Conservation (phyloP, 30 jellyfish, hydroid and myxozoan species). For the Turritopsis rubra region DNA sequence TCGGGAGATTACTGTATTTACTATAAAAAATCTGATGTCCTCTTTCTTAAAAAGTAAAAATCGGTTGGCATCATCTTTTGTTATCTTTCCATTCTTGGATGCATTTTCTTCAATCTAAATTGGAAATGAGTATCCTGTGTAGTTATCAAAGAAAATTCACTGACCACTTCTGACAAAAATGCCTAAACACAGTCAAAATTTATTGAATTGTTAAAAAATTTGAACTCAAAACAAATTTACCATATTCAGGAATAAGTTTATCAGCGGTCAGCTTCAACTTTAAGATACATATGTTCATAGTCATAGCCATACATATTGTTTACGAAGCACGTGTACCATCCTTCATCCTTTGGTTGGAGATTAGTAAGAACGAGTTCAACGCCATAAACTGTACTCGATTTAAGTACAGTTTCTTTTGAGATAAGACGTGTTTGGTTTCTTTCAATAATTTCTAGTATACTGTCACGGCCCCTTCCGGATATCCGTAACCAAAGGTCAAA, state of each 20-base stretch:
- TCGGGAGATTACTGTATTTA: too few relatives aligned
- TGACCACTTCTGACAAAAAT: too few relatives aligned
- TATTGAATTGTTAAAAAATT: too few relatives aligned
- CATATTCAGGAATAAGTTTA: background rate
- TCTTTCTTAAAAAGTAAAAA: too few relatives aligned
- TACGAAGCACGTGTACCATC: constrained; percentile 75
- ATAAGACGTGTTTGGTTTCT: constrained; percentile 31
- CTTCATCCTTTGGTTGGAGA: constrained; percentile 45
- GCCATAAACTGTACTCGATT: constrained; percentile 31
- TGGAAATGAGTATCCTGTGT: too few relatives aligned
- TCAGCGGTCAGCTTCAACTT: constrained; percentile 1
- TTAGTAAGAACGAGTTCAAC: constrained; percentile 52
- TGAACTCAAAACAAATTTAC: background rate
- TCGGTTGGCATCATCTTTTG: too few relatives aligned
- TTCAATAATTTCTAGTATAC: constrained; percentile 27
- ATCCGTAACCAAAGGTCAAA: constrained; percentile 5
- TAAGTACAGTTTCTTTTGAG: background rate
- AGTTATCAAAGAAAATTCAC: too few relatives aligned
- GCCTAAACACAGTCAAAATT: too few relatives aligned
- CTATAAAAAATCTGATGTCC: too few relatives aligned
- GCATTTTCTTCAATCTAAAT: too few relatives aligned
- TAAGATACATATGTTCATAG: constrained; percentile 36
- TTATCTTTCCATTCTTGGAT: too few relatives aligned
- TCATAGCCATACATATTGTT: constrained; percentile 78
- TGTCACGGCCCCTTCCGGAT: background rate